Conservation (phyloP, 1,140 invertebrate species). For the Conus betulinus region DNA sequence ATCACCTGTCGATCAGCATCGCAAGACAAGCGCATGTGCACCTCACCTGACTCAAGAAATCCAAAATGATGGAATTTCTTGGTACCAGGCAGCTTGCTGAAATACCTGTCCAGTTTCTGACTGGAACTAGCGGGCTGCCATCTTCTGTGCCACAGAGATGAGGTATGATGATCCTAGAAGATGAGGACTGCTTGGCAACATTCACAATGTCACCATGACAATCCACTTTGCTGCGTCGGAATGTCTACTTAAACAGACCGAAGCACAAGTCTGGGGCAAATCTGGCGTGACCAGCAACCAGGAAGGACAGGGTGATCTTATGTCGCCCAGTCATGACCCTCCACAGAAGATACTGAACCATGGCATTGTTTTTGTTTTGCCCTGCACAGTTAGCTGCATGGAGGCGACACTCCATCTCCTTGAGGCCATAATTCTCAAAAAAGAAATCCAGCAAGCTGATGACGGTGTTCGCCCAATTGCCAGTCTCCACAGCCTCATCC, state of each 20-base stretch:
- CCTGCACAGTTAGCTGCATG: conserved; percentile 46
- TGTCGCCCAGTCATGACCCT: conserved; percentile 19
- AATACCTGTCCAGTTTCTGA: conserved; percentile 39
- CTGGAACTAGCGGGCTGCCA: conserved; percentile 29
- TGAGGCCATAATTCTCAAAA: conserved; percentile 43
- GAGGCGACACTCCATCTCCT: conserved; percentile 40
- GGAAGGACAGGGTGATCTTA: conserved; percentile 17
- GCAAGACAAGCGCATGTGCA: not conserved
- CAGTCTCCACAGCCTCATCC: conserved; percentile 47
- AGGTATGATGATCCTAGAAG: conserved; percentile 40
- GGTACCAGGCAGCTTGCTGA: not conserved
- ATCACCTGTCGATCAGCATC: not conserved
- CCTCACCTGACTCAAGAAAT: not conserved
- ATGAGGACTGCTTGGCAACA: conserved; percentile 19
- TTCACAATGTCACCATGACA: conserved; percentile 32
- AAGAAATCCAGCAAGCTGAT: conserved; percentile 45
- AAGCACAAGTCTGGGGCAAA: conserved; percentile 33
- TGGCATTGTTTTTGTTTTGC: conserved; percentile 47
- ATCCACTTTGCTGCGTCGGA: conserved; percentile 29
- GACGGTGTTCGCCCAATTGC: conserved; percentile 51
- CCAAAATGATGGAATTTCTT: conserved; percentile 1
- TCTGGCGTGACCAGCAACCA: conserved; percentile 35
- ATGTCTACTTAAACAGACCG: conserved; percentile 30
- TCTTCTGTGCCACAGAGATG: conserved; percentile 34
- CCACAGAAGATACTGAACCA: conserved; percentile 33